These are phyloP conservation scores for Pituophis catenifer DNA, from an alignment of 2,113 vertebrate genomes.

Conservation along the genomic window DNA sequence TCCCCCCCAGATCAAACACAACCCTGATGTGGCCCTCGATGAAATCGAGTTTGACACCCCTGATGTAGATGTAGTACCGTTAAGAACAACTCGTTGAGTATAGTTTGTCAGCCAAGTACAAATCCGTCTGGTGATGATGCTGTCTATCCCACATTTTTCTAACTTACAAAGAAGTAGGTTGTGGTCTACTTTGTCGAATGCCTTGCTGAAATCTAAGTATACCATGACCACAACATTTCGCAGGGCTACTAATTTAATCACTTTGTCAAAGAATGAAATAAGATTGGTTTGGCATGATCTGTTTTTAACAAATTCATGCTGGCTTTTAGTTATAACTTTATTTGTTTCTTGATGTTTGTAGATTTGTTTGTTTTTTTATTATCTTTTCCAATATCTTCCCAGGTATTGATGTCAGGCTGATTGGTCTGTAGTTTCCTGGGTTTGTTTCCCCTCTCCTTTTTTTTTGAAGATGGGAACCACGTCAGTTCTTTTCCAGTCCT, in stretches of 20 bases:
- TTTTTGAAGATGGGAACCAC: not conserved
- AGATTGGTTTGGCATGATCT: not conserved
- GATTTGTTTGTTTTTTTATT: not conserved
- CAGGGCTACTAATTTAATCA: not conserved
- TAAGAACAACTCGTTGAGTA: not conserved
- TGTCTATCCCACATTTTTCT: not conserved
- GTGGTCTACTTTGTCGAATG: not conserved
- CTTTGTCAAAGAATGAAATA: not conserved
- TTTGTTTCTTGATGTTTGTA: not conserved
- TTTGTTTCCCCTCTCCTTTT: too few relatives aligned
- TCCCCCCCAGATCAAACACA: too few relatives aligned
- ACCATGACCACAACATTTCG: not conserved
- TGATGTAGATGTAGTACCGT: not conserved
- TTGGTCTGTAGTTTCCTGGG: not conserved
- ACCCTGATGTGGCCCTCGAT: too few relatives aligned
- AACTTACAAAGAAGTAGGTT: not conserved
- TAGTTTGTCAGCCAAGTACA: not conserved
- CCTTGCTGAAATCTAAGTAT: not conserved
- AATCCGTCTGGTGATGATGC: not conserved
- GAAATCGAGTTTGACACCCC: too few relatives aligned
- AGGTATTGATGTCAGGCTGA: not conserved
- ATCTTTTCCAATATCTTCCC: not conserved
- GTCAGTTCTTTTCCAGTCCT: not conserved
- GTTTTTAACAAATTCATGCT: not conserved
- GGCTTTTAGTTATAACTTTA: not conserved